Conservation (phyloP, 2,888 invertebrate species). For the Archaeoteleia sp. region DNA sequence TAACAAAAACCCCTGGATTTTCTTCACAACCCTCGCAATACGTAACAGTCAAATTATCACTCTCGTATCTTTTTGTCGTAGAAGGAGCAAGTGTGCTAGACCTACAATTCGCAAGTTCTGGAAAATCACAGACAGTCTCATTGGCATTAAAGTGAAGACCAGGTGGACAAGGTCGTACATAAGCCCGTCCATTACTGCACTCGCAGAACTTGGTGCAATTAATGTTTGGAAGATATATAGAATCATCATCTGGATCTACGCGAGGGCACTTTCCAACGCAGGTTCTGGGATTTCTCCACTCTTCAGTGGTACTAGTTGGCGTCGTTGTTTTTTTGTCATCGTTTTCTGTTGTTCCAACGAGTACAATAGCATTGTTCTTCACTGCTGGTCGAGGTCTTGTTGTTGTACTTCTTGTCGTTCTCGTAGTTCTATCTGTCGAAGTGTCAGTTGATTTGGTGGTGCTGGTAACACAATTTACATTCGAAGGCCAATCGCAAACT, state of each 20-base stretch:
- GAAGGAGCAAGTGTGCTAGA: not conserved
- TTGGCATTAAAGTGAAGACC: conserved; percentile 48
- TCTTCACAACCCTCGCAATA: too few relatives aligned
- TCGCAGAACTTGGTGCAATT: conserved; percentile 59
- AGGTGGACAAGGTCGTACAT: conserved; percentile 50
- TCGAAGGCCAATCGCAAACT: conserved; percentile 55
- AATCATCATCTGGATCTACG: conserved; percentile 21
- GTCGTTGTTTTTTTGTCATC: too few relatives aligned
- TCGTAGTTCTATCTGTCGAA: too few relatives aligned
- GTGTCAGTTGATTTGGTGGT: not conserved
- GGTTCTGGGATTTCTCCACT: conserved; percentile 6
- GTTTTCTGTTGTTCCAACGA: too few relatives aligned
- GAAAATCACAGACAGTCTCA: conserved; percentile 45
- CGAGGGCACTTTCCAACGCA: conserved; percentile 57
- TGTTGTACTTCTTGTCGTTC: not conserved
- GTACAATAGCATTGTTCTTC: too few relatives aligned
- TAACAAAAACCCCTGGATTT: too few relatives aligned
- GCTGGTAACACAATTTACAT: conserved; percentile 37
- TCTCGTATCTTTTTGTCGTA: not conserved
- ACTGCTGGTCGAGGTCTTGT: not conserved
- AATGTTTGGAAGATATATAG: conserved; percentile 44
- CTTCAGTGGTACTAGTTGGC: not conserved
- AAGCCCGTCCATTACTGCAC: conserved; percentile 50
- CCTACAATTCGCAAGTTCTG: conserved; percentile 38
- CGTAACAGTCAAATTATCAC: too few relatives aligned